Conservation (phyloP, 1,140 invertebrate species). For the Acromyrmex charruanus region DNA sequence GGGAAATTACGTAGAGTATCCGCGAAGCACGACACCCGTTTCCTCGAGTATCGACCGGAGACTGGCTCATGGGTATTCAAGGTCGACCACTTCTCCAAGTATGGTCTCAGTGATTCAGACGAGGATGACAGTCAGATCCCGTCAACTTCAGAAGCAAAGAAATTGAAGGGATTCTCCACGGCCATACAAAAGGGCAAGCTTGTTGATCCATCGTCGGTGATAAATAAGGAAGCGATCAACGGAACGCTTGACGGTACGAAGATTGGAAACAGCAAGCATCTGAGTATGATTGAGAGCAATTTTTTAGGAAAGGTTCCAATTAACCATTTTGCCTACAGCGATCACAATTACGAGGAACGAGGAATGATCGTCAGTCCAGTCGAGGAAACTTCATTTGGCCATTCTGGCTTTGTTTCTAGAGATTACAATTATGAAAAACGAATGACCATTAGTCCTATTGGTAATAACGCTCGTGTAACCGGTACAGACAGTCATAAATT, state of each 20-base stretch:
- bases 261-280: not conserved
- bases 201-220: not conserved
- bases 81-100: conserved; percentile 99
- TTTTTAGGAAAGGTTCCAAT: not conserved
- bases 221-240: conserved; percentile 38
- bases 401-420: not conserved
- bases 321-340: not conserved
- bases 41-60: conserved; percentile 97
- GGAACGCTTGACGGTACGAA: conserved; percentile 22
- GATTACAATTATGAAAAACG: conserved; percentile 70
- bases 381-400: not conserved
- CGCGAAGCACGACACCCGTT: conserved; percentile 94
- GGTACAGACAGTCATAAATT: conserved; percentile 90
- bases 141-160: conserved; percentile 79
- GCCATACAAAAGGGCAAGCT: conserved; percentile 34
- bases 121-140: conserved; percentile 90
- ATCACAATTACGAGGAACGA: not conserved
- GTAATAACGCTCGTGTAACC: conserved; percentile 87
- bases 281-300: not conserved
- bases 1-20: conserved; percentile 94
- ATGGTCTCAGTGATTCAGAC: conserved; percentile 96
- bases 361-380: not conserved
- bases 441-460: conserved; percentile 85
- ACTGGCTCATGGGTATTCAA: conserved; percentile 98
- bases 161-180: conserved; percentile 74